A percentile compares a stretch with the other conserved stretches of the same genome.
These are phyloP conservation scores for Siniperca obscura DNA, from an alignment of 2,797 vertebrate genomes.

Conservation along the genomic window DNA sequence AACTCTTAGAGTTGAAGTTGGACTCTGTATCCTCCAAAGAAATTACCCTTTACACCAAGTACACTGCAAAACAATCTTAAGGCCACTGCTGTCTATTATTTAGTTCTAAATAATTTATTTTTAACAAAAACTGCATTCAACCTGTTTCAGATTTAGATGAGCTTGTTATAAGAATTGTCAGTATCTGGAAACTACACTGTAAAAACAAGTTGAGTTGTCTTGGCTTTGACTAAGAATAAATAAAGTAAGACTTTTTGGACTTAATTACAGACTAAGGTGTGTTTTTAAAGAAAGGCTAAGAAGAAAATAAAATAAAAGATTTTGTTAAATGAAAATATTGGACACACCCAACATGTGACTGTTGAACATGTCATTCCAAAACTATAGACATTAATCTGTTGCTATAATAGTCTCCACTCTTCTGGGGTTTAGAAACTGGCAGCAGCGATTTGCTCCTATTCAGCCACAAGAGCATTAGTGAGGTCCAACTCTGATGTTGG, in stretches of 20 bases:
- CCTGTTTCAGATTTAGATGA: background rate
- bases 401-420: background rate
- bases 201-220: background rate
- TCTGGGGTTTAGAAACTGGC: background rate
- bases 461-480: background rate
- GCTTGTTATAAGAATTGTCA: background rate
- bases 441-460: constrained; percentile 3
- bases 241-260: background rate
- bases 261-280: background rate
- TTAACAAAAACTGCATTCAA: background rate
- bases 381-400: background rate
- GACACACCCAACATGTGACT: background rate
- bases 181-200: background rate
- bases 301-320: background rate
- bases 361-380: background rate
- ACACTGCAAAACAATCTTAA: background rate
- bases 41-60: background rate
- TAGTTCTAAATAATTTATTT: fast-evolving
- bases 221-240: background rate
- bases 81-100: background rate
- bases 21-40: background rate
- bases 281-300: background rate
- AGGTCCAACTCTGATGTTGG: background rate
- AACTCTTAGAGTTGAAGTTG: background rate
- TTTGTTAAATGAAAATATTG: background rate